Evolutionary conservation across 2,888 invertebrate species (phyloP).

Genomic region (Lithodes maja): DNA sequence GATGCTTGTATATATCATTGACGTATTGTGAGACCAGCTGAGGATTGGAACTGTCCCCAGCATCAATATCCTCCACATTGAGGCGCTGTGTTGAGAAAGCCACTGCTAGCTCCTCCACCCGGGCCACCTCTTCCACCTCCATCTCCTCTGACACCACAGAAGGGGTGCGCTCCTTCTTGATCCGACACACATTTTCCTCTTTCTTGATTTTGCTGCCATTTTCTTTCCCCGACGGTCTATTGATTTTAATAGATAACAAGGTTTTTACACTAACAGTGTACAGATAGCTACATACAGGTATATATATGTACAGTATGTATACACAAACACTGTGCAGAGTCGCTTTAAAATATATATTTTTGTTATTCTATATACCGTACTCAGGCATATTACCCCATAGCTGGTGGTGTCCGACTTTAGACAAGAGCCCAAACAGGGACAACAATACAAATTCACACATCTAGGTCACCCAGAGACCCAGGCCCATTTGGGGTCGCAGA

Average conservation of each 20-base stretch:
- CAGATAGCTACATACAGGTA: too few relatives aligned
- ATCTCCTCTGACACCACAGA: slow-evolving; percentile 27
- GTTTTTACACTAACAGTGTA: too few relatives aligned
- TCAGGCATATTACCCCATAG: too few relatives aligned
- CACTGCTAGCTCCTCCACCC: slow-evolving; percentile 53
- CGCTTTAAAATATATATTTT: too few relatives aligned
- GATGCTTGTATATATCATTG: slow-evolving; percentile 91
- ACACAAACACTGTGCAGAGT: too few relatives aligned
- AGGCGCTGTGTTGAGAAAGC: slow-evolving; percentile 70
- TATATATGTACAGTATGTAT: too few relatives aligned
- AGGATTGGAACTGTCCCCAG: slow-evolving; percentile 83
- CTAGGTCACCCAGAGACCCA: too few relatives aligned
- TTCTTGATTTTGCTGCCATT: background rate
- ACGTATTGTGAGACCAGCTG: slow-evolving; percentile 89
- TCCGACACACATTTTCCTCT: background rate
- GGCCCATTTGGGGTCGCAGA: too few relatives aligned
- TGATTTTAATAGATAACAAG: background rate
- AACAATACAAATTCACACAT: too few relatives aligned
- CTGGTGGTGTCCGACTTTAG: too few relatives aligned
- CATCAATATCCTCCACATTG: slow-evolving; percentile 81
- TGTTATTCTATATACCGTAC: too few relatives aligned
- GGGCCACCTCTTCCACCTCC: slow-evolving; percentile 46
- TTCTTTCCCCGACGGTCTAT: slow-evolving; percentile 18
- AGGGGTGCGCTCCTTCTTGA: background rate
- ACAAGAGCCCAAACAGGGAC: too few relatives aligned